A percentile compares a stretch with the other conserved stretches of the same genome.
phyloP scores from a whole-genome alignment of 2,113 vertebrate species.

The Gambusia holbrooki region DNA sequence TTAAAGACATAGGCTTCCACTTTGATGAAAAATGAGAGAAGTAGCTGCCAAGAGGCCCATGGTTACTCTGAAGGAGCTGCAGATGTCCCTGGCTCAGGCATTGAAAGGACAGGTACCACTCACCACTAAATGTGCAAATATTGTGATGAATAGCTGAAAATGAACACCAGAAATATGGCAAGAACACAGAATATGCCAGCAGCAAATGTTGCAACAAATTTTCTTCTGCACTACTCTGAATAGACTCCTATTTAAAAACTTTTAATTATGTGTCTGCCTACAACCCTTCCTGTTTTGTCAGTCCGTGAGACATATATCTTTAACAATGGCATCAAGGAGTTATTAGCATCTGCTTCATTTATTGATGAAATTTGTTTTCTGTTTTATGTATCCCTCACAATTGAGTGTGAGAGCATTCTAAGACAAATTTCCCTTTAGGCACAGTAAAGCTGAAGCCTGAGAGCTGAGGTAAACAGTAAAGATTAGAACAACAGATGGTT shows the following conservation, averaged over 20 bases:
- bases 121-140: too few relatives aligned
- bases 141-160: too few relatives aligned
- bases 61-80: too few relatives aligned
- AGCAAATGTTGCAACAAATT: background rate
- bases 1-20: background rate
- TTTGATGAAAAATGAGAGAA: too few relatives aligned
- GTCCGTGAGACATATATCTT: constrained; percentile 2
- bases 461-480: constrained; percentile 43
- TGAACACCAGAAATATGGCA: too few relatives aligned
- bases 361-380: constrained; percentile 49
- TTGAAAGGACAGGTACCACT: too few relatives aligned
- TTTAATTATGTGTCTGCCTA: background rate
- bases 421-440: constrained; percentile 49
- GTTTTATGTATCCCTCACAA: constrained; percentile 39
- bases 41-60: too few relatives aligned
- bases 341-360: constrained; percentile 39
- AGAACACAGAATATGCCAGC: too few relatives aligned
- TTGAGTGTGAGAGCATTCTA: constrained; percentile 30
- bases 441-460: constrained; percentile 49
- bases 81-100: too few relatives aligned
- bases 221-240: too few relatives aligned
- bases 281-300: constrained; percentile 5
- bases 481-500: constrained; percentile 63
- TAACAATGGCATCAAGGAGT: constrained; percentile 24
- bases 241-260: background rate